Percentiles rank a stretch among this genome's conserved stretches.
These are phyloP conservation scores for Antennarius maculatus DNA, from an alignment of 2,797 vertebrate species.

Conservation along the genomic window DNA sequence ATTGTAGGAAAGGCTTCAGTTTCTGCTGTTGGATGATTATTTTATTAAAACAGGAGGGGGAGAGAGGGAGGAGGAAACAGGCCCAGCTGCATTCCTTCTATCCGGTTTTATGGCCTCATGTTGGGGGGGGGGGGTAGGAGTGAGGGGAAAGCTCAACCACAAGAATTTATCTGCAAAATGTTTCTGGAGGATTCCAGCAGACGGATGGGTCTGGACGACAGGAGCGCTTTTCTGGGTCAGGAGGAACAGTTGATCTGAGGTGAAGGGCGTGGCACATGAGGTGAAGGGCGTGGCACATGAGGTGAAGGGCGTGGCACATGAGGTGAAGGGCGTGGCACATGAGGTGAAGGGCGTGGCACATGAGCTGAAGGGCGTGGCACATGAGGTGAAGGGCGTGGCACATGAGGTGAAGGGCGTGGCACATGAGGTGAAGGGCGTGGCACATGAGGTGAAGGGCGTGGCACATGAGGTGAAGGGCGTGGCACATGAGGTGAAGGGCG, in stretches of 20 bases:
- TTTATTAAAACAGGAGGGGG: conserved; percentile 3
- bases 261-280: conserved; percentile 28
- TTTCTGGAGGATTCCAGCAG: neutral
- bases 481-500: too few species aligned
- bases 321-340: too few species aligned
- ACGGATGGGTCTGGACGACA: neutral
- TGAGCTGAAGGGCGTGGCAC: too few species aligned
- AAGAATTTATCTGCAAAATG: conserved; percentile 17
- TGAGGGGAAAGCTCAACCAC: conserved; percentile 15
- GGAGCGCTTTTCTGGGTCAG: neutral
- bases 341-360: too few species aligned
- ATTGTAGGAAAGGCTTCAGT: conserved; percentile 9
- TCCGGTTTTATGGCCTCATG: conserved; percentile 38
- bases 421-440: too few species aligned
- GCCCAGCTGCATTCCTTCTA: conserved; percentile 51
- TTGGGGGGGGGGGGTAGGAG: conserved; percentile 4
- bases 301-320: too few species aligned
- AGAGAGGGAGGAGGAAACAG: conserved; percentile 32
- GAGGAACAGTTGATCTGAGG: conserved; percentile 12
- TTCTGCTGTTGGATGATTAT: neutral
- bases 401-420: too few species aligned
- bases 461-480: too few species aligned
- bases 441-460: too few species aligned
- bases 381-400: too few species aligned
- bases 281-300: too few species aligned